Evolutionary conservation across 2,888 invertebrate genomes (phyloP), one percentile per base, ranked within the genome.

Genomic region (Campoplex nolae): DNA sequence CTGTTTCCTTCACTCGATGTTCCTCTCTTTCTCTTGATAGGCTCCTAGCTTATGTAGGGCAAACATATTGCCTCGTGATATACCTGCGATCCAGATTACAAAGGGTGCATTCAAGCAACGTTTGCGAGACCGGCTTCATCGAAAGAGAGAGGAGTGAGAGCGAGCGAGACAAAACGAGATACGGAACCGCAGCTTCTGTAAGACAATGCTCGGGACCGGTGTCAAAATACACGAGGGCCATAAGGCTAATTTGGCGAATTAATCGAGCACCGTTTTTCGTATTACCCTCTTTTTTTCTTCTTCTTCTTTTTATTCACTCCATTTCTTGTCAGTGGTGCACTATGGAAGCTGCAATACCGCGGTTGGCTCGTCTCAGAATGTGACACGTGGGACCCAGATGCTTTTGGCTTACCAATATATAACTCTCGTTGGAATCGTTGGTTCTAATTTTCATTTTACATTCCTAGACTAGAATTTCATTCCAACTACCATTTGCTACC

Each of bases 221-320:
- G 93, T 94, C 93, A 93, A 93, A 94, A 93, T 94, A 93, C 93
- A 89, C 89, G 88, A 86, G 85, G 89, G 88, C 93, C 94, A 93
- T 93, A 93, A 92, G 94, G 94, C 94, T 94, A 94, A 94, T 94
- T 94, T 93, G 90, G 89, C 91, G 92, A 91, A 93, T 92, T 92
- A 91, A 90, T 84, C 87, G 75, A 83, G 84, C 79, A 82, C 84
- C 82, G 82, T 78, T 82, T 82, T 88, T 84, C 87, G 79, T 71
- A 83, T 79, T 75, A 35, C 76, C 51, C 76, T 77, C 28, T 62
- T 76, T 68, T 42, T 62, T 86, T 76, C 32, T 65, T 28, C 51
- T 38, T 74, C 73, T 78, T 48, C 23, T 48, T 51, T n/a, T 35
- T 58, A 56, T 58, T 78, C 65, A 16, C 62, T 32, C 28, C 62